A percentile compares a stretch with the other conserved stretches of the same genome.
Conservation (phyloP, 2,888 invertebrate species). For the Itoplectis maculator region DNA sequence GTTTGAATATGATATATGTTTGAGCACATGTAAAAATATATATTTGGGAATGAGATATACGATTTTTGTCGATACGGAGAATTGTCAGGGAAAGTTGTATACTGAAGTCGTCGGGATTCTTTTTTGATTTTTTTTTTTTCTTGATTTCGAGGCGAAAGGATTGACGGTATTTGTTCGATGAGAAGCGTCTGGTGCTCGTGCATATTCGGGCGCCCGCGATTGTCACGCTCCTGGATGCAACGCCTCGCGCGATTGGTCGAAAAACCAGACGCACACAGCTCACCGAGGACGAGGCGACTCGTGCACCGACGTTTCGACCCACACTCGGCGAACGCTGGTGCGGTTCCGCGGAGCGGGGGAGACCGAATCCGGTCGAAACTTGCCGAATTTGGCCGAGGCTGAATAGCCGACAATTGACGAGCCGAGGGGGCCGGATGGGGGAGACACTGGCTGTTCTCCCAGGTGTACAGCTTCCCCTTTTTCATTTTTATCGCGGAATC, state of each 20-base stretch:
- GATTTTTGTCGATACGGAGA: too few species aligned
- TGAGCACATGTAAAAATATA: not conserved
- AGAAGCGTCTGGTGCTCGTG: not conserved
- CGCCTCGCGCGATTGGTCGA: constrained; percentile 51
- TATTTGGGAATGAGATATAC: not conserved
- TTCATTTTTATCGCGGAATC: constrained; percentile 80
- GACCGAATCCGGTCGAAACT: constrained; percentile 74
- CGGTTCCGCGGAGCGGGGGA: constrained; percentile 53
- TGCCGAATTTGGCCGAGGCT: constrained; percentile 76
- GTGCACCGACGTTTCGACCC: constrained; percentile 33
- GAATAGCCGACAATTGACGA: constrained; percentile 82
- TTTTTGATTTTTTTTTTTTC: not conserved
- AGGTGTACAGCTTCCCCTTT: constrained; percentile 82
- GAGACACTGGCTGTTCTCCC: constrained; percentile 78
- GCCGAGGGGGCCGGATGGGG: constrained; percentile 73
- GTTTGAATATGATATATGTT: not conserved
- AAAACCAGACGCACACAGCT: constrained; percentile 39
- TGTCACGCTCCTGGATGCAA: constrained; percentile 53
- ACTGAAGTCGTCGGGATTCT: too few species aligned
- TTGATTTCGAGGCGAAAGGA: not conserved
- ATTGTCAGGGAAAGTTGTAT: too few species aligned
- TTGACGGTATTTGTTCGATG: constrained; percentile 3
- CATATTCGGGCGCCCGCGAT: constrained; percentile 23
- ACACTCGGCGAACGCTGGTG: constrained; percentile 22
- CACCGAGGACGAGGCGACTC: constrained; percentile 32